Conservation (phyloP, 2,113 vertebrate genomes). For the Corynorhinus townsendii region DNA sequence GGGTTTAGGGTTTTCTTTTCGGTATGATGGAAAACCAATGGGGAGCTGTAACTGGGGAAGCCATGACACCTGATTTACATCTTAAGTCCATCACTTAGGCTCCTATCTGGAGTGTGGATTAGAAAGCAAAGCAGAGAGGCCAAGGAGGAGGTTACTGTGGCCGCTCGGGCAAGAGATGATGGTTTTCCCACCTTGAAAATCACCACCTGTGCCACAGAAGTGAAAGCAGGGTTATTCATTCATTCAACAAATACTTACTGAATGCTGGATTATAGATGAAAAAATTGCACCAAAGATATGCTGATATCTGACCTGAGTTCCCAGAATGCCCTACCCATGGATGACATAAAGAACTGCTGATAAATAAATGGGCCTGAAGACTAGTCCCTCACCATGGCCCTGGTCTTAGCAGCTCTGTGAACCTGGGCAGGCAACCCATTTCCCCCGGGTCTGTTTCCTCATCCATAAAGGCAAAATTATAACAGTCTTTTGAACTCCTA, state of each 20-base stretch:
- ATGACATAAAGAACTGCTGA: background rate
- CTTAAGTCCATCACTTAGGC: background rate
- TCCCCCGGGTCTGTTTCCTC: background rate
- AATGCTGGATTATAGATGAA: background rate
- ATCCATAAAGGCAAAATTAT: background rate
- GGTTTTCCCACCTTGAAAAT: slow-evolving; percentile 17
- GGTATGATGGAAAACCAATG: background rate
- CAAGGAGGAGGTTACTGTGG: background rate
- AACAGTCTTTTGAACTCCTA: background rate
- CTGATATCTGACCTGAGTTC: background rate
- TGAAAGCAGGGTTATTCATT: background rate
- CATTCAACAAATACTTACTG: background rate
- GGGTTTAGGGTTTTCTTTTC: background rate
- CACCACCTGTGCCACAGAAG: background rate
- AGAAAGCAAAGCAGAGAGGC: background rate
- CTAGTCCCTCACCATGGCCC: background rate
- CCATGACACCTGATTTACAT: background rate
- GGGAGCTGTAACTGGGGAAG: background rate
- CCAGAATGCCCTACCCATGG: background rate
- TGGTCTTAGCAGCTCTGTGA: background rate
- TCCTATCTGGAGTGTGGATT: background rate
- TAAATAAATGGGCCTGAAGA: background rate
- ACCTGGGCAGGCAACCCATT: background rate
- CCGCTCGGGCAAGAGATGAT: background rate
- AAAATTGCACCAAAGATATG: background rate